These are phyloP conservation scores for Formica exsecta DNA, from an alignment of 1,140 invertebrate species.

Conservation along the genomic window DNA sequence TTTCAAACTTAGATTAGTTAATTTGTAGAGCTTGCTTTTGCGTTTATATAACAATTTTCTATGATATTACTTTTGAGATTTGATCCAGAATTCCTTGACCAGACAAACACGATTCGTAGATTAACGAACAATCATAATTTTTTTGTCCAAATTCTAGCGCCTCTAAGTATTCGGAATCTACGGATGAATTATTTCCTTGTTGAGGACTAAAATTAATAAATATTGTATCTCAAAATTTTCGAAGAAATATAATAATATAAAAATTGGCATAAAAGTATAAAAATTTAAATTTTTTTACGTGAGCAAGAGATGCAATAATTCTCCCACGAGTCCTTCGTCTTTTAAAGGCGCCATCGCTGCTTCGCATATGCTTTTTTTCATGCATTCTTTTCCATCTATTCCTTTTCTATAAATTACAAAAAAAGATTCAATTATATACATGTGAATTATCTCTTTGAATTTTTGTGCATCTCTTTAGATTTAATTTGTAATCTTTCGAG, in stretches of 20 bases:
- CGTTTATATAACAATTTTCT: neutral
- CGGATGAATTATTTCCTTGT: conserved; percentile 74
- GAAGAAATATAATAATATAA: neutral
- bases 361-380: conserved; percentile 86
- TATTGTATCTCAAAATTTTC: neutral
- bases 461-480: neutral
- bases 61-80: conserved; percentile 70
- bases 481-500: neutral
- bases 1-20: neutral
- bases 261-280: neutral
- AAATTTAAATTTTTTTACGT: conserved; percentile 81
- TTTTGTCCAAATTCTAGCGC: conserved; percentile 80
- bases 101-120: conserved; percentile 80
- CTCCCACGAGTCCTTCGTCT: conserved; percentile 86
- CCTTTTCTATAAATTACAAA: conserved; percentile 72
- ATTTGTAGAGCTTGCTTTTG: neutral
- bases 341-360: conserved; percentile 82
- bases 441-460: conserved; percentile 1
- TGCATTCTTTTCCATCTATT: conserved; percentile 82
- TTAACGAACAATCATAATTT: conserved; percentile 78
- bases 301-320: conserved; percentile 86
- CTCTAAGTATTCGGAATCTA: conserved; percentile 79
- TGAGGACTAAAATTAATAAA: conserved; percentile 81
- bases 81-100: conserved; percentile 83
- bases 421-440: conserved; percentile 18